Conservation (phyloP, 2,888 invertebrate genomes). For the Blera fallax region DNA sequence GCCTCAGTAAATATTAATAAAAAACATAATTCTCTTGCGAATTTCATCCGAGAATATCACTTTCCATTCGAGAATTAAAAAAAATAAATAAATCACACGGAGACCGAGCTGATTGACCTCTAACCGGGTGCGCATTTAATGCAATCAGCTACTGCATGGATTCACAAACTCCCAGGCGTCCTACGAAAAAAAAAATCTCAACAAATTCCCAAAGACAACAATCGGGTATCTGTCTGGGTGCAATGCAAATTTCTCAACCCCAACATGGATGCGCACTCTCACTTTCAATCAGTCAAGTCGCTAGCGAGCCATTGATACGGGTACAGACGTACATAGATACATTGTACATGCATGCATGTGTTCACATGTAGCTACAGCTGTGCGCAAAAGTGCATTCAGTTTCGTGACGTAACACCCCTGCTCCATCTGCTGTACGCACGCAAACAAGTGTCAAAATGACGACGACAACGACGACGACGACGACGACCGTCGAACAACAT, state of each 20-base stretch:
- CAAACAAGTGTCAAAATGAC: neutral
- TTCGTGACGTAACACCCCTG: neutral
- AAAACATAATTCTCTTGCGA: too few species aligned
- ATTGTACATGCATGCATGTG: too few species aligned
- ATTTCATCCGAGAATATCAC: neutral
- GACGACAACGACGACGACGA: neutral
- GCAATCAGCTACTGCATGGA: too few species aligned
- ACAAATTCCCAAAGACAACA: too few species aligned
- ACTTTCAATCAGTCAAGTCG: conserved; percentile 18
- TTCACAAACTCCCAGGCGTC: too few species aligned
- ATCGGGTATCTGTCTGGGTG: too few species aligned
- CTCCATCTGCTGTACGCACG: neutral
- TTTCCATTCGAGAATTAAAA: neutral
- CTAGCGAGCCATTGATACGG: too few species aligned
- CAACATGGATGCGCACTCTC: neutral
- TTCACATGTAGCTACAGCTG: neutral
- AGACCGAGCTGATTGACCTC: conserved; percentile 21
- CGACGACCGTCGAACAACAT: neutral
- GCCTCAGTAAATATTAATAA: too few species aligned
- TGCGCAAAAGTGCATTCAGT: conserved; percentile 14
- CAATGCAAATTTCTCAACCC: conserved; percentile 14
- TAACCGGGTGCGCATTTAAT: neutral
- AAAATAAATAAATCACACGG: conserved; percentile 24
- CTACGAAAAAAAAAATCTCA: neutral
- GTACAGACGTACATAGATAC: too few species aligned